Conservation (phyloP, 37 sponge, comb jelly and placozoan species). For the Chondrilla cf. caribensis region DNA sequence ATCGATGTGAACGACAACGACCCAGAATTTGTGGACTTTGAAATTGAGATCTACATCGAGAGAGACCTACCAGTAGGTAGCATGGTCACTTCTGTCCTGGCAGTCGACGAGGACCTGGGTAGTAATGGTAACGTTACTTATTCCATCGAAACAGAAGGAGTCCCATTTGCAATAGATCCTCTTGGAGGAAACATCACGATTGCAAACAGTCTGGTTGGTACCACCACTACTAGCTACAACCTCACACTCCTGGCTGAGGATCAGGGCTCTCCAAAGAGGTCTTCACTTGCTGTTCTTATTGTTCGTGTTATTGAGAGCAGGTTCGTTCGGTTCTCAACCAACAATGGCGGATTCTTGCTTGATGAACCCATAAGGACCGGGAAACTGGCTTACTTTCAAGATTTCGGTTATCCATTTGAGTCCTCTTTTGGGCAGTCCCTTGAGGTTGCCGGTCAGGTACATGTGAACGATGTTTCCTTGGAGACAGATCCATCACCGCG, state of each 20-base stretch:
- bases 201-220: background rate
- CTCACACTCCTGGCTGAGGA: background rate
- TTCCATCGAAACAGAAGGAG: background rate
- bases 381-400: background rate
- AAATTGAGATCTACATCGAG: background rate
- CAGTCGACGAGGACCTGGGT: constrained; percentile 32
- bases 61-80: constrained; percentile 23
- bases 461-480: background rate
- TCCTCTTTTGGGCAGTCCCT: background rate
- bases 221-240: background rate
- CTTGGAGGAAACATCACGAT: constrained; percentile 37
- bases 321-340: background rate
- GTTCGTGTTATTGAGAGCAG: background rate
- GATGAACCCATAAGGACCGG: background rate
- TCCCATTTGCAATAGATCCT: constrained; percentile 28
- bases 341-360: background rate
- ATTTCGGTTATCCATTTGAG: background rate
- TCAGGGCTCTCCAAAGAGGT: background rate
- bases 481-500: background rate
- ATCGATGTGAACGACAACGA: constrained; percentile 68
- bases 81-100: constrained; percentile 4
- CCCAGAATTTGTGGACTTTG: constrained; percentile 37
- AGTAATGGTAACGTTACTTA: constrained; percentile 14
- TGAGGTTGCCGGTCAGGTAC: background rate
- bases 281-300: background rate